Evolutionary conservation across 2,797 vertebrate genomes (phyloP).

Genomic region (Monodelphis domestica): DNA sequence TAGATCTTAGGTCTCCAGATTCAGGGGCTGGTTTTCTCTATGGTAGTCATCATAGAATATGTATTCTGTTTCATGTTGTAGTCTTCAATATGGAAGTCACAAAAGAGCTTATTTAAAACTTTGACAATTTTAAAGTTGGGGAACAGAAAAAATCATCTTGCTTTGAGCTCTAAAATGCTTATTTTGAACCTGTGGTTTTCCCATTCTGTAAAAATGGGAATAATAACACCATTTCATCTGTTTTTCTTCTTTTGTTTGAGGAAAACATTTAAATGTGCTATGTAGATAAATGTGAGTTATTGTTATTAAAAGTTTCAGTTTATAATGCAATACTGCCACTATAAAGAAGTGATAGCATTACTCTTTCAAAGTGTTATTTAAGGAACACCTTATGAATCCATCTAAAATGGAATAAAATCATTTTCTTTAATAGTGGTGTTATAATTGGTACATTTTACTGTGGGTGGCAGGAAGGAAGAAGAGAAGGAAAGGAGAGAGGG

Average conservation of each 20-base stretch:
- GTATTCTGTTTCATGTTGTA: neutral
- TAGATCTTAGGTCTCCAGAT: neutral
- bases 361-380: neutral
- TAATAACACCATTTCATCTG: neutral
- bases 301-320: conserved; percentile 10
- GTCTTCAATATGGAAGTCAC: neutral
- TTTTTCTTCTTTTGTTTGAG: neutral
- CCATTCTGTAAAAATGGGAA: neutral
- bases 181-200: neutral
- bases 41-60: neutral
- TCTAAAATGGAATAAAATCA: conserved; percentile 11
- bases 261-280: neutral
- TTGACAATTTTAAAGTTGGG: neutral
- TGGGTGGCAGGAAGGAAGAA: neutral
- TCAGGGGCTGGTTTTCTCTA: neutral
- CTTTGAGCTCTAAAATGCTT: neutral
- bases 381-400: conserved; percentile 26
- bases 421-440: neutral
- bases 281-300: conserved; percentile 28
- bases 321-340: neutral
- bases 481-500: neutral
- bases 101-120: neutral
- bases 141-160: neutral
- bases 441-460: conserved; percentile 17
- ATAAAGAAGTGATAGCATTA: neutral